Evolutionary conservation across 2,888 invertebrate species (phyloP).

Genomic region (Nudaria mundana): DNA sequence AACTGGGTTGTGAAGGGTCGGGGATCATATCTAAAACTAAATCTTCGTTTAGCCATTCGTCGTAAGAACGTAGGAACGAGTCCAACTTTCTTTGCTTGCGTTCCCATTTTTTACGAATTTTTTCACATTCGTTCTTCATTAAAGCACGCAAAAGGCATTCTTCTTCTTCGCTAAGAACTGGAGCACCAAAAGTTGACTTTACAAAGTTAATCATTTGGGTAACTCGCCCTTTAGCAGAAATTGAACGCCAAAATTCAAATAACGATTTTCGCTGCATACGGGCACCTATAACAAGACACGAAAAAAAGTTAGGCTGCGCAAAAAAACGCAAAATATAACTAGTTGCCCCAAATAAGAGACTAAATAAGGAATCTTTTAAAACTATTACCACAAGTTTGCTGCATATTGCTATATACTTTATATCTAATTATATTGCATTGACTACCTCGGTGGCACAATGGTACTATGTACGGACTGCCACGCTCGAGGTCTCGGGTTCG

Average conservation of each 20-base stretch:
- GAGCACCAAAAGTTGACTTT: constrained; percentile 5
- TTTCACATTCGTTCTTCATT: constrained; percentile 8
- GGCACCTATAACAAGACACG: constrained; percentile 4
- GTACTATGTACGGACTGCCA: no score
- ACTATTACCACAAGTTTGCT: background rate
- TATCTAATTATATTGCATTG: background rate
- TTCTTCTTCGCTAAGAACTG: constrained; percentile 1
- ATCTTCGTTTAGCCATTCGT: constrained; percentile 7
- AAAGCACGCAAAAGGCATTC: background rate
- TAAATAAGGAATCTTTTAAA: constrained; percentile 1
- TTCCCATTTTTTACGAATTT: constrained; percentile 9
- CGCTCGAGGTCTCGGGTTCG: no score
- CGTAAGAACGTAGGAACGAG: constrained; percentile 7
- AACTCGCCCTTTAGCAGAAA: constrained; percentile 10
- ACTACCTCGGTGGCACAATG: no score
- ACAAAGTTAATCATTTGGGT: constrained; percentile 8
- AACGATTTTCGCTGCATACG: constrained; percentile 9
- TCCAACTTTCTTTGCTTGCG: constrained; percentile 7
- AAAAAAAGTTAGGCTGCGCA: background rate
- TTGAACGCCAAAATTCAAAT: constrained; percentile 13
- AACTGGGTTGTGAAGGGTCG: no score
- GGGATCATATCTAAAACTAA: background rate
- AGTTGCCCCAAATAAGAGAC: background rate
- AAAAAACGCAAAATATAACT: background rate
- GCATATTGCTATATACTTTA: background rate